These are phyloP conservation scores for Otolemur garnettii DNA, from an alignment of 2,113 vertebrate species.

Conservation along the genomic window DNA sequence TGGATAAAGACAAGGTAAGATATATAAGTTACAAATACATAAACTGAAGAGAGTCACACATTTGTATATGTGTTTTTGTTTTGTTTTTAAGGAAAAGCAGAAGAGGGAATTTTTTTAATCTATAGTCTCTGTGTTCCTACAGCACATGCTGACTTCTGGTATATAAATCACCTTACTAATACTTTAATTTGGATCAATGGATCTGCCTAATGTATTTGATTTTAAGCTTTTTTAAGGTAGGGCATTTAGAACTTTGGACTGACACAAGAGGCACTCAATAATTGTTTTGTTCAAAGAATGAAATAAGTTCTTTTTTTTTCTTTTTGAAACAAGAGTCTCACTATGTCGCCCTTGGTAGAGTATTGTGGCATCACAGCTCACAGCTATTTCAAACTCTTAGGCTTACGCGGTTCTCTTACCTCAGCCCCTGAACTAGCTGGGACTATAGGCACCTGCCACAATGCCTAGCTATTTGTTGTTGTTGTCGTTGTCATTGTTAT, in stretches of 20 bases:
- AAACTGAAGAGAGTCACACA: background rate
- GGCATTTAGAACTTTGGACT: slow-evolving; percentile 12
- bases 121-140: background rate
- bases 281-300: slow-evolving; percentile 23
- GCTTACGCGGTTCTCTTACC: too few species aligned
- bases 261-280: background rate
- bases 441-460: too few species aligned
- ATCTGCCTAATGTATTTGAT: slow-evolving; percentile 4
- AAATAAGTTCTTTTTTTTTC: background rate
- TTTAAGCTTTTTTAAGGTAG: slow-evolving; percentile 41
- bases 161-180: background rate
- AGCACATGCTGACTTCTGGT: background rate
- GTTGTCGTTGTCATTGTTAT: too few species aligned
- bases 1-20: background rate
- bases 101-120: background rate
- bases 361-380: too few species aligned
- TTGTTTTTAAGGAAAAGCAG: slow-evolving; percentile 59
- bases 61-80: background rate
- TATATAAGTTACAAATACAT: background rate
- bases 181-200: background rate
- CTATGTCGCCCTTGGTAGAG: too few species aligned
- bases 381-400: too few species aligned
- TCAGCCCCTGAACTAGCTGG: too few species aligned
- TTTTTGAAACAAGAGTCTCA: too few species aligned
- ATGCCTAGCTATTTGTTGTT: too few species aligned